A percentile compares a stretch with the other conserved stretches of the same genome.
Conservation (phyloP, 30 jellyfish, hydroid and myxozoan genomes). For the Aurelia aurita region DNA sequence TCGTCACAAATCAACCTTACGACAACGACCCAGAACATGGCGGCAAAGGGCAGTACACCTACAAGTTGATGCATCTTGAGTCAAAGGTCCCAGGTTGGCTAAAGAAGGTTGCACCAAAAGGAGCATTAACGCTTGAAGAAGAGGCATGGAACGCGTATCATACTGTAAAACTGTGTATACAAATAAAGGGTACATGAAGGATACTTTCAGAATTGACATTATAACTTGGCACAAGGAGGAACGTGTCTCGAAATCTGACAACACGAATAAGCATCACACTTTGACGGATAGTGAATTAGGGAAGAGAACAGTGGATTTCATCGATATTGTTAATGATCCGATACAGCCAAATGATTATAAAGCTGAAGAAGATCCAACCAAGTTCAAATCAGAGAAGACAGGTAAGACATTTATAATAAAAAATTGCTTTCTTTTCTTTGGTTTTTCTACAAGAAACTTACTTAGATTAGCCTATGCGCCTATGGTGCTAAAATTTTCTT, state of each 20-base stretch:
- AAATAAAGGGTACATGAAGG: conserved; percentile 83
- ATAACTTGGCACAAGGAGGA: conserved; percentile 90
- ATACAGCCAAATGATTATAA: conserved; percentile 79
- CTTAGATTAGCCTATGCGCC: too few species aligned
- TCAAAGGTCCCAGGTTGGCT: conserved; percentile 85
- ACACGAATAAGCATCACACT: conserved; percentile 67
- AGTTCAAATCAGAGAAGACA: conserved; percentile 81
- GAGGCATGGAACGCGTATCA: conserved; percentile 98
- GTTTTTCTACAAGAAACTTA: too few species aligned
- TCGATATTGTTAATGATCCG: conserved; percentile 91
- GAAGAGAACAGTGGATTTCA: conserved; percentile 66
- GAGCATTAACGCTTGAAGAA: conserved; percentile 80
- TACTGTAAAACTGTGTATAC: conserved; percentile 92
- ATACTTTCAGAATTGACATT: conserved; percentile 71
- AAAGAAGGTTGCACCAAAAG: conserved; percentile 88
- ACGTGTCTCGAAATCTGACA: conserved; percentile 61
- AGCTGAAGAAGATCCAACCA: conserved; percentile 89
- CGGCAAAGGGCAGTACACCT: conserved; percentile 92
- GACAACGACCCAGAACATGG: conserved; percentile 68
- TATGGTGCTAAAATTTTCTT: too few species aligned
- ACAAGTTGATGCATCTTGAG: conserved; percentile 76
- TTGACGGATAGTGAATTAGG: conserved; percentile 54
- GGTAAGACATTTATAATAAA: conserved; percentile 10
- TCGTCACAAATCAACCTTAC: conserved; percentile 83
- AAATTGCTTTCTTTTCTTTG: too few species aligned